Evolutionary conservation across 53 echinoderm and acorn worm species (phyloP).

Genomic region (Hippasteria phrygiana): DNA sequence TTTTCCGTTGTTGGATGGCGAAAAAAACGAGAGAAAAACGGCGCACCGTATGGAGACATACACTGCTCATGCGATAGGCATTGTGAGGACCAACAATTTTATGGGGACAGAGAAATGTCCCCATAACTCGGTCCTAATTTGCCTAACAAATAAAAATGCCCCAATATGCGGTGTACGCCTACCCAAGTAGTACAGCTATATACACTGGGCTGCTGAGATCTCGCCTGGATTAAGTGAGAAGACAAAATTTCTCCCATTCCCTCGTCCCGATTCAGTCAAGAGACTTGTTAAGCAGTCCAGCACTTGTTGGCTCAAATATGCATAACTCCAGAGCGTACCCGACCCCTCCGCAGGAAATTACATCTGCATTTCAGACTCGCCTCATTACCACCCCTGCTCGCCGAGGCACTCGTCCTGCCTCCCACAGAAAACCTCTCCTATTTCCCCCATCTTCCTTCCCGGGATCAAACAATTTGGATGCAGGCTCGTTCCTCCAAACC

Average conservation of each 20-base stretch:
- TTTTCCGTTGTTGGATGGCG: too few species aligned
- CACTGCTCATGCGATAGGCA: too few species aligned
- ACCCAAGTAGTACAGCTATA: too few species aligned
- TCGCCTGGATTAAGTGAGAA: not conserved
- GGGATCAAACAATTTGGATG: not conserved
- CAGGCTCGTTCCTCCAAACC: not conserved
- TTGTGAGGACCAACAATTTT: too few species aligned
- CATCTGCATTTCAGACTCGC: slow-evolving; percentile 16
- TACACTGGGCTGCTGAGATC: not conserved
- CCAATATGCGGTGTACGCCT: too few species aligned
- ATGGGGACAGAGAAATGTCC: too few species aligned
- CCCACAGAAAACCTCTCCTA: not conserved
- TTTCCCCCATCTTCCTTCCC: not conserved
- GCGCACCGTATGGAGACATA: too few species aligned
- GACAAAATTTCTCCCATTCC: not conserved
- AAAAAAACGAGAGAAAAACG: too few species aligned
- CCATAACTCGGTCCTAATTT: too few species aligned
- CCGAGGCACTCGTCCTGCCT: not conserved
- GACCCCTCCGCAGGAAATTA: not conserved
- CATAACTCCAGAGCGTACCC: not conserved
- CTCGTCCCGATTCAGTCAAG: not conserved
- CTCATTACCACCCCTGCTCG: slow-evolving; percentile 16
- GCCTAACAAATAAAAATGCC: too few species aligned
- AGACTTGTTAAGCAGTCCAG: not conserved
- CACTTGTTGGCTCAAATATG: slow-evolving; percentile 32